phyloP scores from a whole-genome alignment of 2,888 invertebrate species.

The Xestia xanthographa region DNA sequence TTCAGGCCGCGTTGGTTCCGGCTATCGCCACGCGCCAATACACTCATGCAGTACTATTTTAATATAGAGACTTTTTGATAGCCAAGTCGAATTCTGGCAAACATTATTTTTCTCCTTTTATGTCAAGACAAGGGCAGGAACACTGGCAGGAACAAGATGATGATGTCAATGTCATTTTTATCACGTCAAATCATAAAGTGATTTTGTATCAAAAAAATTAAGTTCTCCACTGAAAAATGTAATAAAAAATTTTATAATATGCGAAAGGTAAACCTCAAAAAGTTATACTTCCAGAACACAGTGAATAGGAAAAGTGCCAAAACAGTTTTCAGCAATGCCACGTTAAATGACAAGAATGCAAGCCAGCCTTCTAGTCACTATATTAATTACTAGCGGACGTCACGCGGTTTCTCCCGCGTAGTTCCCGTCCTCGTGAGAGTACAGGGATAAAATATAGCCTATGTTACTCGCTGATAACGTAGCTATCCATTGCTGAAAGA shows the following conservation, averaged over 20 bases:
- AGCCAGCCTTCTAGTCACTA: too few species aligned
- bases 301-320: neutral
- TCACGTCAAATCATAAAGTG: neutral
- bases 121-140: too few species aligned
- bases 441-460: too few species aligned
- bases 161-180: neutral
- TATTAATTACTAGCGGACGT: neutral
- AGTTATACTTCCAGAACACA: neutral
- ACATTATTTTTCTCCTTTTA: neutral
- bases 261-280: neutral
- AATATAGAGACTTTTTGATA: neutral
- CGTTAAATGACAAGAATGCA: neutral
- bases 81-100: neutral
- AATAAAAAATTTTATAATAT: neutral
- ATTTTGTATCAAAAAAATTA: neutral
- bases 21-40: too few species aligned
- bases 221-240: neutral
- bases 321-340: neutral
- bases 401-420: too few species aligned
- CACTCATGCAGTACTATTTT: neutral
- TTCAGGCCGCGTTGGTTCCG: too few species aligned
- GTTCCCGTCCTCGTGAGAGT: too few species aligned
- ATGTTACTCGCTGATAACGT: too few species aligned
- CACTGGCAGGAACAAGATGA: too few species aligned
- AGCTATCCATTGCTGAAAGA: too few species aligned